Conservation (phyloP, 1,140 invertebrate species). For the Leptinotarsa undecemlineata region DNA sequence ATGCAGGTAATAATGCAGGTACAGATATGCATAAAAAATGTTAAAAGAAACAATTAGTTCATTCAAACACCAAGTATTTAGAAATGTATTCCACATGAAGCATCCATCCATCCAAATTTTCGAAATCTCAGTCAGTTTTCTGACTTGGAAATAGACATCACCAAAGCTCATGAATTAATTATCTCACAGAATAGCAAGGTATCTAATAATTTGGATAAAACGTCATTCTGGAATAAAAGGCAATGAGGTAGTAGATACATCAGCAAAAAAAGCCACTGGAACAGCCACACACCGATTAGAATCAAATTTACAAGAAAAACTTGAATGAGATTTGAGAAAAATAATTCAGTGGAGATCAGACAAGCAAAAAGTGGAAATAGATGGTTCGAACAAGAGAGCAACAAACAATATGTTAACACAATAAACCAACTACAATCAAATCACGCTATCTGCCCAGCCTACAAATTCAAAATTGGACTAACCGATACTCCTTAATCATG, state of each 20-base stretch:
- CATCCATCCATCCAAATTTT: neutral
- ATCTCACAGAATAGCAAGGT: neutral
- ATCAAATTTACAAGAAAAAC: neutral
- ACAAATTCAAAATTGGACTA: constrained; percentile 9
- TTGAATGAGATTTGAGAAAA: neutral
- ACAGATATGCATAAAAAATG: neutral
- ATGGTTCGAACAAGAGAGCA: neutral
- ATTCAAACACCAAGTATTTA: neutral
- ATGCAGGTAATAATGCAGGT: neutral
- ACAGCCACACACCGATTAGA: neutral
- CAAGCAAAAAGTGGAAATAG: constrained; percentile 7
- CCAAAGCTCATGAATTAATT: neutral
- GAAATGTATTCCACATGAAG: neutral
- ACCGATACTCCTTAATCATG: neutral
- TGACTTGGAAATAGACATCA: constrained; percentile 3
- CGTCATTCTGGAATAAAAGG: neutral
- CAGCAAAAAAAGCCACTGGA: neutral
- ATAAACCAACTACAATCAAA: neutral
- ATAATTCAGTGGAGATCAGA: neutral
- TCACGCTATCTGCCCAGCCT: neutral
- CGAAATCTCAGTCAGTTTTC: neutral
- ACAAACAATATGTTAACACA: neutral
- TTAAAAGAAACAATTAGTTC: neutral
- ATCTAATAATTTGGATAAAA: neutral
- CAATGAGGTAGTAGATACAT: neutral